Conservation (phyloP, 2,113 vertebrate genomes). For the Motacilla tschutschensis region DNA sequence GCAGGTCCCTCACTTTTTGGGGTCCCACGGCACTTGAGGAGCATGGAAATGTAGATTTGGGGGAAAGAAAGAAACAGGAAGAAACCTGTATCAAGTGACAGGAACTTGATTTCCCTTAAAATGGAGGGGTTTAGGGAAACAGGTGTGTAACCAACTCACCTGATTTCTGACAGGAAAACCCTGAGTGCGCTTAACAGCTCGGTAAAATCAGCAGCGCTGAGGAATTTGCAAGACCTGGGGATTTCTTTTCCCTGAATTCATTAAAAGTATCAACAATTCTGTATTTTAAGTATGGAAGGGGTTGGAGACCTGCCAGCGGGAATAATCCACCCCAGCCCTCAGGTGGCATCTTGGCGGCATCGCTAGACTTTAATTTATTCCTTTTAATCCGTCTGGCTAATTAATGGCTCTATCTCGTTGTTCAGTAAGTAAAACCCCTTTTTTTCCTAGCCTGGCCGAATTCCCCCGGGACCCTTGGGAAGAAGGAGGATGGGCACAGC, state of each 20-base stretch:
- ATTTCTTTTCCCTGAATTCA: background rate
- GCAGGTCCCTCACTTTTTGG: background rate
- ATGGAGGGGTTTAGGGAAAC: background rate
- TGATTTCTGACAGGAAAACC: background rate
- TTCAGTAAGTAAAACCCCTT: background rate
- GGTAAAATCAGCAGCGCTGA: background rate
- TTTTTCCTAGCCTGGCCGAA: background rate
- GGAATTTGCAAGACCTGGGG: background rate
- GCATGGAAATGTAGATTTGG: background rate
- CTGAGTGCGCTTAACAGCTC: background rate
- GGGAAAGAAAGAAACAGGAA: background rate
- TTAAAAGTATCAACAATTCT: background rate
- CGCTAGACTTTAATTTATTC: background rate
- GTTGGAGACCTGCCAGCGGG: background rate
- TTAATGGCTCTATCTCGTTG: background rate
- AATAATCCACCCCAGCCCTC: background rate
- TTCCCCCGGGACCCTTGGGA: background rate
- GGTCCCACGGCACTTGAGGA: too few species aligned
- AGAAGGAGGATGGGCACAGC: background rate
- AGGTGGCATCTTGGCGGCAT: background rate
- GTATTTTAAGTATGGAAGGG: background rate
- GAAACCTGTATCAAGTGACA: fast-evolving
- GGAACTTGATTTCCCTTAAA: background rate
- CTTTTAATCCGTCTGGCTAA: background rate
- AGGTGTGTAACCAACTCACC: background rate